These are phyloP conservation scores for Thyatira batis DNA, from an alignment of 2,888 invertebrate species.

Conservation along the genomic window DNA sequence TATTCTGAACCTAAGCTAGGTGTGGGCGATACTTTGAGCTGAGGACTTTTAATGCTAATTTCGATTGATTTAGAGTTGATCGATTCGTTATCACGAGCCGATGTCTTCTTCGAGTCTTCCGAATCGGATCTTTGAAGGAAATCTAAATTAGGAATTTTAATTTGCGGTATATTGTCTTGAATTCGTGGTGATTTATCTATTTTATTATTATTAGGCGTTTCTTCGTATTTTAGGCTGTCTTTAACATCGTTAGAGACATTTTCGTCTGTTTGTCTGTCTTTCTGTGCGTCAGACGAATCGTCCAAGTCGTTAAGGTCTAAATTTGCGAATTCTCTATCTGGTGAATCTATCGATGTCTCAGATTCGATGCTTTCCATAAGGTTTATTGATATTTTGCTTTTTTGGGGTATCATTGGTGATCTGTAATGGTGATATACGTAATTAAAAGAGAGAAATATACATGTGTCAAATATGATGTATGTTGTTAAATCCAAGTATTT, in stretches of 20 bases:
- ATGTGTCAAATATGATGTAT: no score
- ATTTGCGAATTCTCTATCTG: constrained; percentile 72
- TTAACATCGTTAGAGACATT: constrained; percentile 46
- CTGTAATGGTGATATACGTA: constrained; percentile 41
- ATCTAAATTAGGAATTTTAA: constrained; percentile 71
- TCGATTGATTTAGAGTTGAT: constrained; percentile 42
- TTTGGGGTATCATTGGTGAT: constrained; percentile 77
- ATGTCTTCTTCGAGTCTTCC: constrained; percentile 58
- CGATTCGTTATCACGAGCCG: constrained; percentile 45
- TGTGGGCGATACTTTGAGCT: constrained; percentile 62
- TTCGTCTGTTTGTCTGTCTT: constrained; percentile 49
- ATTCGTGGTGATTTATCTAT: constrained; percentile 49
- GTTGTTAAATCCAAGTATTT: no score
- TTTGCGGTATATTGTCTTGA: constrained; percentile 57
- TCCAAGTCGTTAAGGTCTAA: constrained; percentile 71
- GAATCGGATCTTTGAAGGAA: constrained; percentile 58
- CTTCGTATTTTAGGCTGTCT: constrained; percentile 44
- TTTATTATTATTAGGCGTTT: constrained; percentile 29
- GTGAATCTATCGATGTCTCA: constrained; percentile 77
- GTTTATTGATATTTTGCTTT: constrained; percentile 78
- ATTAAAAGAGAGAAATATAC: not conserved
- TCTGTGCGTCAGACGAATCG: constrained; percentile 52
- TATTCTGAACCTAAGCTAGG: constrained; percentile 55
- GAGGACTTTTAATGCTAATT: constrained; percentile 51
- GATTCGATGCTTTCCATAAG: constrained; percentile 80